Evolutionary conservation across 2,797 vertebrate species (phyloP).

Genomic region (Cheracebus regulus): DNA sequence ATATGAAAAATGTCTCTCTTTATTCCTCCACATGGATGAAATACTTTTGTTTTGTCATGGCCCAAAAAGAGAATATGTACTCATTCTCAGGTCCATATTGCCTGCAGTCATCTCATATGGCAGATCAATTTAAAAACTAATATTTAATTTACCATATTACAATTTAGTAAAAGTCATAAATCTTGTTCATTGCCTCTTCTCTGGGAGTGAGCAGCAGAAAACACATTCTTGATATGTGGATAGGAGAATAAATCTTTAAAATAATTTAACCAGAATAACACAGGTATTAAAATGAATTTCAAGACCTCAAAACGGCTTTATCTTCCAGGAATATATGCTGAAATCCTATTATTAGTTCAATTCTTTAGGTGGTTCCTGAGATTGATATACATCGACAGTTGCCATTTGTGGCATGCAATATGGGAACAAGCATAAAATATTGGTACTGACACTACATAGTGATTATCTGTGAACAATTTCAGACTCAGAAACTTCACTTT

Average conservation of each 20-base stretch:
- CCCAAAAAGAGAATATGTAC: not conserved
- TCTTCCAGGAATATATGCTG: not conserved
- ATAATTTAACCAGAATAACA: slow-evolving; percentile 47
- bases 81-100: not conserved
- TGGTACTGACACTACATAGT: not conserved
- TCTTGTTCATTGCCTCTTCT: not conserved
- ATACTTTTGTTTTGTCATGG: not conserved
- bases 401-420: not conserved
- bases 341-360: not conserved
- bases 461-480: not conserved
- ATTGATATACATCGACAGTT: not conserved
- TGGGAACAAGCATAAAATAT: not conserved
- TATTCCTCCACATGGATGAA: not conserved
- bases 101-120: not conserved
- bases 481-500: not conserved
- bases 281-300: slow-evolving; percentile 56
- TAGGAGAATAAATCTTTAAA: slow-evolving; percentile 55
- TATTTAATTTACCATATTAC: slow-evolving; percentile 34
- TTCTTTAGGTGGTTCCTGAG: not conserved
- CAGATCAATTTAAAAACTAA: not conserved
- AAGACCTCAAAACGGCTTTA: not conserved
- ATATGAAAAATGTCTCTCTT: not conserved
- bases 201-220: slow-evolving; percentile 16
- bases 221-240: slow-evolving; percentile 36
- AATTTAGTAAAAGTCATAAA: not conserved